Conservation (phyloP, 2,888 invertebrate species). For the Iphiclides podalirius region DNA sequence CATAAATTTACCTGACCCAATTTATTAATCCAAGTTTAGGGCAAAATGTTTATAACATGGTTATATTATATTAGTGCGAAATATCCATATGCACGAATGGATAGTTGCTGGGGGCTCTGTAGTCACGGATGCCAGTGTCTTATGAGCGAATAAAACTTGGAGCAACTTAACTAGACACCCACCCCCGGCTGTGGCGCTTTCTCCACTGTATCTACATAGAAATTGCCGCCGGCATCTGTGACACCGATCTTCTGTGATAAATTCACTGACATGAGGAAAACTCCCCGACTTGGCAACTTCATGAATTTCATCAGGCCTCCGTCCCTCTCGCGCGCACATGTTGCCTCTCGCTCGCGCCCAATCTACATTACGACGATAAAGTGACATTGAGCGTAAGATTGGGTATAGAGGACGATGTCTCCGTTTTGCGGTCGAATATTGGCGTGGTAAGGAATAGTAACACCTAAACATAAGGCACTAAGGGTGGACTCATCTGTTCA, state of each 20-base stretch:
- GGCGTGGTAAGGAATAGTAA: conserved; percentile 26
- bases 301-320: conserved; percentile 58
- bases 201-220: conserved; percentile 9
- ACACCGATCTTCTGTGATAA: conserved; percentile 10
- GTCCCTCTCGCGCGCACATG: conserved; percentile 26
- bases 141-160: too few species aligned
- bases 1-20: too few species aligned
- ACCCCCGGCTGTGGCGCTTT: too few species aligned
- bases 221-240: conserved; percentile 15
- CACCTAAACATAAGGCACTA: conserved; percentile 26
- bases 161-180: too few species aligned
- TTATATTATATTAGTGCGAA: too few species aligned
- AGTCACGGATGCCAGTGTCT: too few species aligned
- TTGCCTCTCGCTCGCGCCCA: conserved; percentile 35
- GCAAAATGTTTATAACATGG: too few species aligned
- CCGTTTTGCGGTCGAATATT: conserved; percentile 21
- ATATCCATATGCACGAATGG: too few species aligned
- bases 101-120: too few species aligned
- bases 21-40: too few species aligned
- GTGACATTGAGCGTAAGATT: conserved; percentile 73
- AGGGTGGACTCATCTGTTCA: conserved; percentile 20
- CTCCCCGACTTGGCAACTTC: conserved; percentile 41
- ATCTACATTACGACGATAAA: conserved; percentile 73
- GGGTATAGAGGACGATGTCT: conserved; percentile 41
- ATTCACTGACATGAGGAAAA: conserved; percentile 41